These are phyloP conservation scores for Drosophila insularis DNA, from an alignment of 1,140 invertebrate genomes.

Conservation along the genomic window DNA sequence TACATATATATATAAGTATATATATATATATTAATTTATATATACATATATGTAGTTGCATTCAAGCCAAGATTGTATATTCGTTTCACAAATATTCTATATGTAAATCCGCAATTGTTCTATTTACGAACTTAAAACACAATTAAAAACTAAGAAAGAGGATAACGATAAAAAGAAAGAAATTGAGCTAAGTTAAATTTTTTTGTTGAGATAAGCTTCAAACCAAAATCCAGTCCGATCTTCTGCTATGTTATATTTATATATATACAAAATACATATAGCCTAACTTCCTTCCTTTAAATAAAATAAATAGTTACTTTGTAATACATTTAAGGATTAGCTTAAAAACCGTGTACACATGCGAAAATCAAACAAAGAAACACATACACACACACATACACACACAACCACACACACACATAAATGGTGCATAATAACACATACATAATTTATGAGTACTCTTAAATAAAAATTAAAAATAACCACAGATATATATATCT, in stretches of 20 bases:
- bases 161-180: not conserved
- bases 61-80: slow-evolving; percentile 14
- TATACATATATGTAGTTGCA: slow-evolving; percentile 34
- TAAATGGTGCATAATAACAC: slow-evolving; percentile 11
- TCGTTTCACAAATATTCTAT: not conserved
- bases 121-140: not conserved
- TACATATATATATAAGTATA: slow-evolving; percentile 24
- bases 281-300: slow-evolving; percentile 8
- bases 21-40: slow-evolving; percentile 28
- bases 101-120: slow-evolving; percentile 7
- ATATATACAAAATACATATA: not conserved
- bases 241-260: slow-evolving; percentile 21
- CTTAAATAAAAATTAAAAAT: slow-evolving; percentile 17
- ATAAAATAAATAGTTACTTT: slow-evolving; percentile 10
- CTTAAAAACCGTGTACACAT: slow-evolving; percentile 3
- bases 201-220: slow-evolving; percentile 13
- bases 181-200: not conserved
- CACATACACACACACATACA: not conserved
- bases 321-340: slow-evolving; percentile 7
- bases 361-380: slow-evolving; percentile 12
- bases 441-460: slow-evolving; percentile 19
- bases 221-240: slow-evolving; percentile 15
- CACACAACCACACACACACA: not conserved
- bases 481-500: not conserved
- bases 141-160: no score